Evolutionary conservation across 2,113 vertebrate species (phyloP), one percentile per base, ranked within the genome.

Genomic region (Sula dactylatra): DNA sequence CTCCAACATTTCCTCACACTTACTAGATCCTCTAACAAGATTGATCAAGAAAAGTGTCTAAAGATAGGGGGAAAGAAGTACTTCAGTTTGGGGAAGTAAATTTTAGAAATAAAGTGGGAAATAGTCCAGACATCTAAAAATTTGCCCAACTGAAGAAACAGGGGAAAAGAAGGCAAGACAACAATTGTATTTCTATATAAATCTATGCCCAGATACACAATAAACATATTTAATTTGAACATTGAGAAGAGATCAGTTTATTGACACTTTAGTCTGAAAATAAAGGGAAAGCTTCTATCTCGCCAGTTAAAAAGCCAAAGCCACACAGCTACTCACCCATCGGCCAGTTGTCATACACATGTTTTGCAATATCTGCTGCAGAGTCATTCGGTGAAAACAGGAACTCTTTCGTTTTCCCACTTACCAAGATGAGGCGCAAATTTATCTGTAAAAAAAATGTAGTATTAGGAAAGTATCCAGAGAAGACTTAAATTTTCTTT

Each of bases 291-390:
- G 47, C 9, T 90, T 56, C 56, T 40, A 34, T 42, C 44, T 79
- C 2, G 3, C 15, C 32, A 93, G 21, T 65, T 82, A 55, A 72
- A 88, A 87, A 86, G 40, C 31, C 64, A 78, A 81, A 89, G 49
- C 64, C 80, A 93, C 52, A 47, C 34, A 89, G 40, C 6, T 84
- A 98, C 99, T 99, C 95, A 99, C 99, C 99, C 99, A 99, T 99
- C 6, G 99, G 99, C 99, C 99, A 99, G 97, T 99, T 99, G 98
- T 99, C 99, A 90, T 99, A 99, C 73, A 99, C 99, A 6, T 99
- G 99, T 96, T 99, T 99, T 93, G 99, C 99, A 20, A 99, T 99
- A 98, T 99, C 99, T 80, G 99, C 99, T 61, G 99, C 99, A 3
- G 99, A 99, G 96, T 99, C 99, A 72, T 99, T 99, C 10, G 99